Evolutionary conservation across 30 jellyfish, hydroid and myxozoan genomes (phyloP), one percentile per base, ranked within the genome.

Genomic region (Pseudorhiza aurosa): DNA sequence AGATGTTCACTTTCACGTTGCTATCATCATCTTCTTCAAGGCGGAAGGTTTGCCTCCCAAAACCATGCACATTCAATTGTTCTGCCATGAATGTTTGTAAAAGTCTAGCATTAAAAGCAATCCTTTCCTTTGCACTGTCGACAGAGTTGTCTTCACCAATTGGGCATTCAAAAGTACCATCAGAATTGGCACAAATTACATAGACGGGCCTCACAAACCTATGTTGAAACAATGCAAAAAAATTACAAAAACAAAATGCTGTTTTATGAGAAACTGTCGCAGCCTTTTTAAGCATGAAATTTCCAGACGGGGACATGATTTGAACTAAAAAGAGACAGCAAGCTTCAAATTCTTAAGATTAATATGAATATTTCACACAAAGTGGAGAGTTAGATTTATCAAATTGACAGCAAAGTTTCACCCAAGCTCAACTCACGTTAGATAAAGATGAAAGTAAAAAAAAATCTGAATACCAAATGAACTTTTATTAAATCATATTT

Each of bases 51-150:
- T 19, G 55, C 55, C 98, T 77, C 2, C 85, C 88, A 51, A 92
- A 84, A 6, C 91, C 93, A 80, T 92, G 95, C 25, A 56, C 75
- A 49, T 72, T 42, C 72, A 92, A 49, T 29, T 93, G 81, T 39
- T 92, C 98, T 12, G 93, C 96, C 2, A 88, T 62, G 75, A 84
- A 92, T 27, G 96, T 85, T 56, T 92, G 98, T 68, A 92, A 72
- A 29, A 92, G 35, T 69, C 89, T 65, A 2, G 92, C 84, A 71
- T 92, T 92, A 65, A 92, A 92, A n/a, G 87, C 39, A 2, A 92
- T 79, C 65, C 88, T 79, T 50, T 84, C 60, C 85, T 65, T 25
- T 15, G 98, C 98, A 57, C 81, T 75, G 24, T 77, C 93, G 2
- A 85, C 73, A 21, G 88, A 42, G 37, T 92, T 92, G 47, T 85